Percentiles rank a stretch among this genome's conserved stretches.
Conservation (phyloP, 2,888 invertebrate genomes). For the Machimus rusticus region DNA sequence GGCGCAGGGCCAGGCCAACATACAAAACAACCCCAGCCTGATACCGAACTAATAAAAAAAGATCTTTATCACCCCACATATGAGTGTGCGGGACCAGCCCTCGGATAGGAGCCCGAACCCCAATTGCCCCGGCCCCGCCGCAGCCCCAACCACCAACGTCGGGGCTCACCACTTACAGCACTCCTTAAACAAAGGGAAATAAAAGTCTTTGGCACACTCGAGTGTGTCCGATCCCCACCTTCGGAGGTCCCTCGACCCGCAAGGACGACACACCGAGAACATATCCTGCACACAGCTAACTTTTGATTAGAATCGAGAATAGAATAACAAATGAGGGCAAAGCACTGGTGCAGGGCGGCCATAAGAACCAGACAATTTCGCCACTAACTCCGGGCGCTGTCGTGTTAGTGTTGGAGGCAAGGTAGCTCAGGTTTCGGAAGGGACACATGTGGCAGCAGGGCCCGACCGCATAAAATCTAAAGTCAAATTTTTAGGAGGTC, state of each 20-base stretch:
- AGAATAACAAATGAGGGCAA: conserved; percentile 58
- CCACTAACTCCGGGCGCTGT: not conserved
- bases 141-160: not conserved
- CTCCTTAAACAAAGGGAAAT: conserved; percentile 30
- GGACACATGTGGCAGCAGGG: conserved; percentile 19
- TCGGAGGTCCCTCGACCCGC: not conserved
- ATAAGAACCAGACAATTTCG: conserved; percentile 24
- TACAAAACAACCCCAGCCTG: conserved; percentile 5
- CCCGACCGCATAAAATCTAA: not conserved
- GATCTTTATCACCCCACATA: conserved; percentile 43
- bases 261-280: conserved; percentile 37
- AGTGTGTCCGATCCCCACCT: conserved; percentile 12
- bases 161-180: conserved; percentile 2
- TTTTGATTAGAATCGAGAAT: conserved; percentile 60
- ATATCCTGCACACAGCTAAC: conserved; percentile 49
- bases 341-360: not conserved
- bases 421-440: not conserved
- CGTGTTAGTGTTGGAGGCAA: not conserved
- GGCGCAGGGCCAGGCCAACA: not conserved
- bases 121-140: not conserved
- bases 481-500: conserved; percentile 10
- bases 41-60: conserved; percentile 45
- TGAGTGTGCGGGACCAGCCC: not conserved
- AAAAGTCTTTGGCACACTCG: conserved; percentile 36
- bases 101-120: not conserved